Percentiles rank a stretch among this genome's conserved stretches.
Evolutionary conservation across 2,113 vertebrate species (phyloP).

Genomic region (Phyllostomus hastatus): DNA sequence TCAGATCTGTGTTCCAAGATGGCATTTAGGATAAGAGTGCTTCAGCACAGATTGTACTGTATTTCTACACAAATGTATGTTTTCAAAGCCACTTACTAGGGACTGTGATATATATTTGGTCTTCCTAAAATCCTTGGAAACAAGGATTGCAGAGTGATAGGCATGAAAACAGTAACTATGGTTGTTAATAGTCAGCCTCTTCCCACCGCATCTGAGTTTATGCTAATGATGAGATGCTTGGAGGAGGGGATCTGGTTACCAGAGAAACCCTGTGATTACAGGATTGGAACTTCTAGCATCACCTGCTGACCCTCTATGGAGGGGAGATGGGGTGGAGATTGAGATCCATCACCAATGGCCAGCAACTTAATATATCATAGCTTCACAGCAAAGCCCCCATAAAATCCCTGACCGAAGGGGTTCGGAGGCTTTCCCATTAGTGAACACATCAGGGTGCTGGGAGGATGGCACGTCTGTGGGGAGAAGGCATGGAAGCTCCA

Average conservation of each 20-base stretch:
- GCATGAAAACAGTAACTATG: not conserved
- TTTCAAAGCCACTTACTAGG: not conserved
- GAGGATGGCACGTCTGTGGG: not conserved
- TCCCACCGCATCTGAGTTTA: not conserved
- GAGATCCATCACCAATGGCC: not conserved
- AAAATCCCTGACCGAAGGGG: not conserved
- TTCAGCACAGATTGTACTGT: not conserved
- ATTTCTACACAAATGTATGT: not conserved
- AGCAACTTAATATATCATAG: not conserved
- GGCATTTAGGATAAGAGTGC: not conserved
- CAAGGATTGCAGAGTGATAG: not conserved
- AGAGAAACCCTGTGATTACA: not conserved
- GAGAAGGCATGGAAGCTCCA: not conserved
- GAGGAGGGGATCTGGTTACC: not conserved
- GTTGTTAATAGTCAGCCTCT: not conserved
- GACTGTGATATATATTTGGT: not conserved
- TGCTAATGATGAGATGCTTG: not conserved
- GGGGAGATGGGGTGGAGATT: not conserved
- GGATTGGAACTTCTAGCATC: not conserved
- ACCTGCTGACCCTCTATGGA: not conserved
- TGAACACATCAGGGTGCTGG: not conserved
- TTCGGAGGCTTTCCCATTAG: not conserved
- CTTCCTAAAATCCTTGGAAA: not conserved
- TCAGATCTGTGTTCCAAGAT: not conserved
- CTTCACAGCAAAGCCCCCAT: not conserved